These are phyloP conservation scores for Drosophila auraria DNA, from an alignment of 1,140 invertebrate genomes.

Conservation along the genomic window DNA sequence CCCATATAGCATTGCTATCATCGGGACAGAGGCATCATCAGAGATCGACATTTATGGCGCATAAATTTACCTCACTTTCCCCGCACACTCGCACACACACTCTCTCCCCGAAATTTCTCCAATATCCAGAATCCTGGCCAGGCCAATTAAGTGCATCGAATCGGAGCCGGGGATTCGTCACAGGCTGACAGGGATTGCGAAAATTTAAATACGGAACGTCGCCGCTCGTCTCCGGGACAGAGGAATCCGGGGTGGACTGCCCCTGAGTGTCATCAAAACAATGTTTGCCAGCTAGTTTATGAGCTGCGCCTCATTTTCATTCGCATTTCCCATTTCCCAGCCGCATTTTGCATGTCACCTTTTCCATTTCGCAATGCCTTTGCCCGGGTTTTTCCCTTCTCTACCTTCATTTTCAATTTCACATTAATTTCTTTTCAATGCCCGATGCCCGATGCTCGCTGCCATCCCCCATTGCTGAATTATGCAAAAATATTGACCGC, in stretches of 20 bases:
- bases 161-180: slow-evolving; percentile 65
- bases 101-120: slow-evolving; percentile 8
- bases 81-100: slow-evolving; percentile 41
- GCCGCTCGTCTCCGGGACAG: slow-evolving; percentile 8
- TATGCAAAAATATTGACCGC: slow-evolving; percentile 70
- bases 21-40: slow-evolving; percentile 19
- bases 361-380: slow-evolving; percentile 35
- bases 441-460: neutral
- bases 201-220: slow-evolving; percentile 74
- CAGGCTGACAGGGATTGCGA: slow-evolving; percentile 64
- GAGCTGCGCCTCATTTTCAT: slow-evolving; percentile 70
- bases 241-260: slow-evolving; percentile 25
- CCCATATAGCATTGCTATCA: slow-evolving; percentile 4
- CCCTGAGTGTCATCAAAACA: slow-evolving; percentile 82
- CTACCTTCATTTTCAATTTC: slow-evolving; percentile 69
- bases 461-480: slow-evolving; percentile 33
- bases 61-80: slow-evolving; percentile 76
- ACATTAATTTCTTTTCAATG: slow-evolving; percentile 80
- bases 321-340: slow-evolving; percentile 51
- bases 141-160: slow-evolving; percentile 81
- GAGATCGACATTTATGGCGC: slow-evolving; percentile 75
- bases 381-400: slow-evolving; percentile 6
- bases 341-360: slow-evolving; percentile 53
- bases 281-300: slow-evolving; percentile 80
- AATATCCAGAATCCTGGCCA: slow-evolving; percentile 14